Conservation (phyloP, 2,888 invertebrate genomes). For the Aplocera efformata region DNA sequence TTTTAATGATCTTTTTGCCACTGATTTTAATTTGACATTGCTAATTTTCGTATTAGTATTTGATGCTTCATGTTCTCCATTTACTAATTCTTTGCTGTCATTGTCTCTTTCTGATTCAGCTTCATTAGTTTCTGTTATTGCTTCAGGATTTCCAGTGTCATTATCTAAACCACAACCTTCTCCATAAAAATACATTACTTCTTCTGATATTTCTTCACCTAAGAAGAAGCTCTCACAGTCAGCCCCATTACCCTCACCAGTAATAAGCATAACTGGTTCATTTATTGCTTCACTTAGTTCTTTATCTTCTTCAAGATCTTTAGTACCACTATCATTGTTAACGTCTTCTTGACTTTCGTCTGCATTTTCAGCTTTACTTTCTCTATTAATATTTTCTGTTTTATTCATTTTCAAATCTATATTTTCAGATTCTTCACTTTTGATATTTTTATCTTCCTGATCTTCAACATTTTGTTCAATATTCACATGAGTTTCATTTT, state of each 20-base stretch:
- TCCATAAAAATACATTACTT: constrained; percentile 84
- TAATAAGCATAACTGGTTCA: constrained; percentile 85
- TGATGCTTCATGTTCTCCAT: constrained; percentile 62
- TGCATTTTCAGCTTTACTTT: constrained; percentile 16
- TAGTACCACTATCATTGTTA: background rate
- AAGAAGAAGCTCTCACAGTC: constrained; percentile 80
- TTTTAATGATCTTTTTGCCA: constrained; percentile 61
- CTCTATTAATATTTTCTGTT: background rate
- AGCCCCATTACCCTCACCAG: constrained; percentile 85
- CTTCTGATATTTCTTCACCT: constrained; percentile 87
- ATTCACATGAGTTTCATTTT: constrained; percentile 34
- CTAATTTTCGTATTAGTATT: constrained; percentile 52
- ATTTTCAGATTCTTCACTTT: background rate
- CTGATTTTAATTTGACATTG: constrained; percentile 57
- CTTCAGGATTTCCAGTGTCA: constrained; percentile 85
- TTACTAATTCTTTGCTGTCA: constrained; percentile 56
- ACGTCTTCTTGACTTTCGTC: constrained; percentile 10
- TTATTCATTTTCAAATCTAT: too few species aligned
- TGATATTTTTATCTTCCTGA: constrained; percentile 9
- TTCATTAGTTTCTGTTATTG: constrained; percentile 47
- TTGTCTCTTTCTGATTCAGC: constrained; percentile 53
- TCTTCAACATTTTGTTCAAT: constrained; percentile 11
- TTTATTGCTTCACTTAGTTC: constrained; percentile 84
- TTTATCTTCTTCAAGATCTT: constrained; percentile 22
- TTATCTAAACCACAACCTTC: constrained; percentile 87